phyloP scores from a whole-genome alignment of 2,797 vertebrate species.

The Hippopotamyrus pictus region DNA sequence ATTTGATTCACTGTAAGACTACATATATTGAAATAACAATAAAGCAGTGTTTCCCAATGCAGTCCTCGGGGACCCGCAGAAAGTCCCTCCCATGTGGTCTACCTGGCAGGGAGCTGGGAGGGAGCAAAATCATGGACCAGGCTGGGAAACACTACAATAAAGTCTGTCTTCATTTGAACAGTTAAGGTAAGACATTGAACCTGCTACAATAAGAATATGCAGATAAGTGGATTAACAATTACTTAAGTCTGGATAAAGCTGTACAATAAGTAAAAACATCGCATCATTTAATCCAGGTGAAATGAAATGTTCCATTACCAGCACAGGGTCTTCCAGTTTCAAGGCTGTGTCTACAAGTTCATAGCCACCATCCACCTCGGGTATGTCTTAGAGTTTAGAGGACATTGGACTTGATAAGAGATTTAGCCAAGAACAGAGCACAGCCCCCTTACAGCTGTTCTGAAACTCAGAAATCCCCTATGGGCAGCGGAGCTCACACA shows the following conservation, averaged over 20 bases:
- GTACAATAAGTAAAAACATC: neutral
- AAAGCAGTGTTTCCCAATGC: neutral
- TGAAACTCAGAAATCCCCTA: neutral
- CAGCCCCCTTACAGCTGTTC: neutral
- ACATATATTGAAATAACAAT: neutral
- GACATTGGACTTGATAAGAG: neutral
- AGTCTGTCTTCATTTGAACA: neutral
- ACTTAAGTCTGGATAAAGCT: neutral
- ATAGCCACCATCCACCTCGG: neutral
- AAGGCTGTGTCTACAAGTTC: neutral
- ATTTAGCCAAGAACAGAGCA: neutral
- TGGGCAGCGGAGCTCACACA: neutral
- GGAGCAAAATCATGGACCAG: neutral
- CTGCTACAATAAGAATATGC: neutral
- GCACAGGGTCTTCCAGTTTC: neutral
- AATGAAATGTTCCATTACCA: neutral
- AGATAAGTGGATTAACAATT: neutral
- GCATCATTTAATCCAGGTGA: neutral
- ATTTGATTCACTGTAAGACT: neutral
- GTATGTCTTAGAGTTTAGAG: neutral
- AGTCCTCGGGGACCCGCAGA: neutral
- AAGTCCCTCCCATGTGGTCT: neutral
- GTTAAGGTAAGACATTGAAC: neutral
- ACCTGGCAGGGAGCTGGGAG: neutral
- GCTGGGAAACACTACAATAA: neutral